Evolutionary conservation across 2,797 vertebrate species (phyloP), one percentile per base, ranked within the genome.

Genomic region (Gallinago solitaria): DNA sequence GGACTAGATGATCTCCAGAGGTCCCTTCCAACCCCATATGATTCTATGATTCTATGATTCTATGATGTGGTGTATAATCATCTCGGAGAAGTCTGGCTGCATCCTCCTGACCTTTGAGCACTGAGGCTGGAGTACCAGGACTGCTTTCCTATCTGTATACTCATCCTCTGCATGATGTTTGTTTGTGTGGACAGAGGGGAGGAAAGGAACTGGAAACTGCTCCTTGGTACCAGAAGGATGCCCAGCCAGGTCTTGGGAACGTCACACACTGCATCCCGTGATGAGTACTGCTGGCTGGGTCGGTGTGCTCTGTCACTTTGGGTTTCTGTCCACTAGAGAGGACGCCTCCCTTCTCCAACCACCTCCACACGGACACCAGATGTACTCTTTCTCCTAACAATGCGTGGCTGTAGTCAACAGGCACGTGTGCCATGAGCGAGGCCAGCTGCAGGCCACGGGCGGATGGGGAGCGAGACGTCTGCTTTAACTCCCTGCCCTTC

Each of bases 231-330:
- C 28, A 39, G 11, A 35, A 56, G 13, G 64, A 56, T 30, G 41
- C 35, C 16, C 20, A 17, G 19, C 15, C 5, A 16, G 39, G 14
- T 54, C 12, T 27, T 45, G 41, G 48, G 76, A 39, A 32, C 0
- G 4, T 21, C 43, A 7, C 0, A 9, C 25, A 1, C 11, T 16
- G 25, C 41, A 23, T 43, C 57, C 41, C 12, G 32, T 2, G 4
- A 15, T 0, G 6, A 65, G 25, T 12, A 30, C 24, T 21, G 60
- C 41, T 32, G 64, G 24, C 20, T 48, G 35, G n/a, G 35, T 33
- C 35, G 15, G 24, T 0, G 1, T 16, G 32, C 51, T 86, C 56
- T 12, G 15, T 25, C 39, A n/a, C 45, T 70, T 70, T 12, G 21
- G 30, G 28, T 74, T 68, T 45, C 60, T n/a, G 11, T n/a, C 61